Evolutionary conservation across 2,888 invertebrate species (phyloP), one percentile per base, ranked within the genome.

Genomic region (Protonemura montana): DNA sequence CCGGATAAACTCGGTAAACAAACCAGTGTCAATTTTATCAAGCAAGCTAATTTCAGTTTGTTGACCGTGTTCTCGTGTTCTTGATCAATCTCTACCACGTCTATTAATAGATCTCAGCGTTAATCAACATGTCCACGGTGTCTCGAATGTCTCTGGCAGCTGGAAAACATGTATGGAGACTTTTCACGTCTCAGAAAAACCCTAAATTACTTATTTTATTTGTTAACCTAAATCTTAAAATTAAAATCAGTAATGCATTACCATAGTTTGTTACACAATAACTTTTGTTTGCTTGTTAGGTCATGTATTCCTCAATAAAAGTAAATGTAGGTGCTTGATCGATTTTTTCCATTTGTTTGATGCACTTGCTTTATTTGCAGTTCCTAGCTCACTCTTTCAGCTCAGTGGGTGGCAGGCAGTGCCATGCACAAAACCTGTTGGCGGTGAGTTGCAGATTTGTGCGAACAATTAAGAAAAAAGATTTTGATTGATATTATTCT

Each of bases 101-200:
- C 59, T 86, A 86, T 82, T 82, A 86, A 76, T 86, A 82, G 30
- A n/a, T 26, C 30, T 27, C 21, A 35, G 80, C 16, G 78, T 77
- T 25, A 26, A 76, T 81, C 81, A 30, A 30, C n/a, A 81, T 81
- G 81, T 30, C 81, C 21, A 81, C 81, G 30, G 76, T 87, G 42
- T 86, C 86, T 25, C 86, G 88, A 28, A 88, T 87, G 88, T 87
- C 87, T 59, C 21, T 87, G 80, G 87, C 88, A 30, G 86, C 86
- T 16, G 87, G 87, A 76, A 88, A 88, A 87, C 88, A 88, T 86
- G 88, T 88, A 88, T 10, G 87, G 59, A 13, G 59, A 59, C 59
- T 59, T n/a, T 59, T 59, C 21, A 59, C 21, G 13, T 28, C 21
- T 82, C 78, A 26, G 27, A 82, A 85, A 85, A 16, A 21, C 25